Conservation (phyloP, 2,113 vertebrate species). For the Neolamprologus cancellatus region DNA sequence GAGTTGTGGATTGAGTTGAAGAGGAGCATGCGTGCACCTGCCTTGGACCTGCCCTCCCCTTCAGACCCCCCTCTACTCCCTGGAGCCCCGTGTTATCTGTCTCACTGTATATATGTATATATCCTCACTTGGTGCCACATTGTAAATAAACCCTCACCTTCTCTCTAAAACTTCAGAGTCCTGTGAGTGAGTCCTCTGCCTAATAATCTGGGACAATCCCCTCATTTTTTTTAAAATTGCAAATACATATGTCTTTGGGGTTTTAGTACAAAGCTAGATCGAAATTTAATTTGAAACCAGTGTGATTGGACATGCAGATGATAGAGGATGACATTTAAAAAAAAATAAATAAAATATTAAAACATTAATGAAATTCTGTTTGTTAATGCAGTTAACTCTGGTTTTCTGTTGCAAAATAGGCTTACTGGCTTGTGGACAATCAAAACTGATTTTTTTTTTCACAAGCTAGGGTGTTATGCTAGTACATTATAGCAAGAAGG, state of each 20-base stretch:
- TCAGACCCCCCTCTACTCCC: rapidly evolving
- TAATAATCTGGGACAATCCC: not conserved
- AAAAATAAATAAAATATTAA: not conserved
- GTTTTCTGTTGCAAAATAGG: not conserved
- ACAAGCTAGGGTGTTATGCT: not conserved
- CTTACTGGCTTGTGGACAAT: not conserved
- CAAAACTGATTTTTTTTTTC: not conserved
- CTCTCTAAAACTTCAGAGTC: too few relatives aligned
- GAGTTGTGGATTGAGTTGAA: not conserved
- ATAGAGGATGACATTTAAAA: not conserved
- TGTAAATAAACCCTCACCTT: not conserved
- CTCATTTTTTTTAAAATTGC: rapidly evolving
- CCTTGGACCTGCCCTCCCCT: not conserved
- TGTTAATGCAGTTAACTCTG: rapidly evolving
- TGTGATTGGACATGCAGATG: not conserved
- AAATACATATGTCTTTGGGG: not conserved
- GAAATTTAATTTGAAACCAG: not conserved
- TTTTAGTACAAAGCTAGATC: not conserved
- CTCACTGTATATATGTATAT: not conserved
- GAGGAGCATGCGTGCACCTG: rapidly evolving
- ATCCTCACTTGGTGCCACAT: too few relatives aligned
- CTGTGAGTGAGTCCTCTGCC: too few relatives aligned
- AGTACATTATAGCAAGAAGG: not conserved
- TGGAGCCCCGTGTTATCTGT: not conserved
- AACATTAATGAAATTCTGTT: not conserved